phyloP scores from a whole-genome alignment of 2,888 invertebrate genomes.

The Drosophila borealis region DNA sequence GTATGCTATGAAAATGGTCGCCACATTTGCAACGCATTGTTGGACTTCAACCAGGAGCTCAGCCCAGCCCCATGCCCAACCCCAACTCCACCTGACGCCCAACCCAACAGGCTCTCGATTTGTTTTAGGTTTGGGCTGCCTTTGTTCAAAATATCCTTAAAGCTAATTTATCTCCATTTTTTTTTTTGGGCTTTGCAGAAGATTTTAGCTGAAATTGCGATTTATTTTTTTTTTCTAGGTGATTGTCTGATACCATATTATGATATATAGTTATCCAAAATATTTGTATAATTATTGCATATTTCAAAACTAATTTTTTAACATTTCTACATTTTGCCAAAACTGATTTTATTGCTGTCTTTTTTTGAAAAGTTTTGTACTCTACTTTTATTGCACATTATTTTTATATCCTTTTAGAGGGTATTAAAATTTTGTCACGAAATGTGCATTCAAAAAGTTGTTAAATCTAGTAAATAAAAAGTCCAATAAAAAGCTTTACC shows the following conservation, averaged over 20 bases:
- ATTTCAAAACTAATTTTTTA: not conserved
- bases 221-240: not conserved
- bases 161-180: not conserved
- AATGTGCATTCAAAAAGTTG: no score
- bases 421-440: no score
- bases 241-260: no score
- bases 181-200: not conserved
- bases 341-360: no score
- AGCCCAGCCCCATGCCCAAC: not conserved
- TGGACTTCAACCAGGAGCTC: slow-evolving; percentile 9
- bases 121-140: slow-evolving; percentile 4
- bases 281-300: no score
- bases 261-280: no score
- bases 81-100: slow-evolving; percentile 26
- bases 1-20: slow-evolving; percentile 66
- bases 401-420: no score
- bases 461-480: no score
- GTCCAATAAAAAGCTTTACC: no score
- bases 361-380: no score
- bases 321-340: not conserved
- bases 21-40: slow-evolving; percentile 48
- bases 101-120: not conserved
- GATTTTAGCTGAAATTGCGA: not conserved
- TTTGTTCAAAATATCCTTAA: slow-evolving; percentile 9
- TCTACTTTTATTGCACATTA: no score